Conservation (phyloP, 2,113 vertebrate species). For the Hemiprocne comata region DNA sequence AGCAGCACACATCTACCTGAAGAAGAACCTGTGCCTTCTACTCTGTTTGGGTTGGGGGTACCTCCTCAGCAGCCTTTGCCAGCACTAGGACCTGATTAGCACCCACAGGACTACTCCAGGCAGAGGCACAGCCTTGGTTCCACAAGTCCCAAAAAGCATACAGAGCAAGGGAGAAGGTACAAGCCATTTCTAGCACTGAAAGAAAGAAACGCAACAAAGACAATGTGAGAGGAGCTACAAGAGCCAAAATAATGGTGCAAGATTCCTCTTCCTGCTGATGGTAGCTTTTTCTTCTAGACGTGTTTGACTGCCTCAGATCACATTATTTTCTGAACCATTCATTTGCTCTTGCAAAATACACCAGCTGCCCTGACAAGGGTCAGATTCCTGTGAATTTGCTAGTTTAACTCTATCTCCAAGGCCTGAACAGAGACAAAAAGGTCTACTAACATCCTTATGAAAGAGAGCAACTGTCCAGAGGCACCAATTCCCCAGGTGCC, state of each 20-base stretch:
- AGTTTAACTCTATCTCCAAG: background rate
- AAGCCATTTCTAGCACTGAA: background rate
- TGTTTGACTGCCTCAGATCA: background rate
- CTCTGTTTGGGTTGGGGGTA: fast-evolving
- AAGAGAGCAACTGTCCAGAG: background rate
- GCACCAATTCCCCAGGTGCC: background rate
- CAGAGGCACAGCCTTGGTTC: background rate
- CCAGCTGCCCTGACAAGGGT: background rate
- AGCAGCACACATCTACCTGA: background rate
- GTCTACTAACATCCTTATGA: background rate
- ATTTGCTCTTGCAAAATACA: background rate
- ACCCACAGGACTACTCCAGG: background rate
- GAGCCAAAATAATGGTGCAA: background rate
- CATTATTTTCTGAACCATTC: background rate
- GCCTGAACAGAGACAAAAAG: background rate
- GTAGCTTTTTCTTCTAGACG: background rate
- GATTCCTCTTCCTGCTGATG: background rate
- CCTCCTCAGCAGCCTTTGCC: background rate
- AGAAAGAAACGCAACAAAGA: background rate
- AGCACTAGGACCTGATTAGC: background rate
- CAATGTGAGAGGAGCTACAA: background rate
- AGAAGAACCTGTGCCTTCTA: background rate
- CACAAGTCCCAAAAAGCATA: background rate
- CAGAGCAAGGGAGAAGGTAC: background rate
- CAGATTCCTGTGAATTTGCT: background rate